Conservation (phyloP, 2,888 invertebrate species). For the Xanthorhoe designata region DNA sequence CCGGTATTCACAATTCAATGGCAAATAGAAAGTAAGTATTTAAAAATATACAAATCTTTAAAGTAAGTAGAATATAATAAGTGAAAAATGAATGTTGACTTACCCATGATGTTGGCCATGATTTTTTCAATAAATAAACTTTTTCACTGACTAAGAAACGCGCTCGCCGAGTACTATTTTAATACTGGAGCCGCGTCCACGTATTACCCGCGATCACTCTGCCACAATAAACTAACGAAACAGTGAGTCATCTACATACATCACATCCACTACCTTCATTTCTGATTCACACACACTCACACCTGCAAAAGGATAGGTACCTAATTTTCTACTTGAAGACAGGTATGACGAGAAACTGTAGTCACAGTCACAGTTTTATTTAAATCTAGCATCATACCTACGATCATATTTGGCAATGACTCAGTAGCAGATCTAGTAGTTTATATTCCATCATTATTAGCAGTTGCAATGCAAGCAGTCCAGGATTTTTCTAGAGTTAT, state of each 20-base stretch:
- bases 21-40: neutral
- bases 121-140: slow-evolving; percentile 49
- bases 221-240: slow-evolving; percentile 17
- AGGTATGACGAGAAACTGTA: neutral
- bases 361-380: neutral
- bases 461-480: neutral
- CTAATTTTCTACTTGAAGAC: neutral
- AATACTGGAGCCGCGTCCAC: slow-evolving; percentile 56
- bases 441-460: neutral
- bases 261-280: slow-evolving; percentile 1
- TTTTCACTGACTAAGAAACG: slow-evolving; percentile 55
- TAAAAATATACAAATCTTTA: neutral
- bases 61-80: slow-evolving; percentile 2
- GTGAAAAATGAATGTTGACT: slow-evolving; percentile 52
- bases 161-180: slow-evolving; percentile 62
- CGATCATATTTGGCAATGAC: neutral
- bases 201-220: slow-evolving; percentile 45
- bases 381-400: neutral
- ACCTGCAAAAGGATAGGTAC: too few relatives aligned
- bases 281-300: slow-evolving; percentile 12
- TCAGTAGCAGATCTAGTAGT: neutral
- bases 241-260: slow-evolving; percentile 26
- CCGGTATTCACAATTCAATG: neutral
- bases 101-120: slow-evolving; percentile 80
- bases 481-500: neutral